A percentile compares a stretch with the other conserved stretches of the same genome.
Conservation (phyloP, 2,113 vertebrate species). For the Atrichornis clamosus region DNA sequence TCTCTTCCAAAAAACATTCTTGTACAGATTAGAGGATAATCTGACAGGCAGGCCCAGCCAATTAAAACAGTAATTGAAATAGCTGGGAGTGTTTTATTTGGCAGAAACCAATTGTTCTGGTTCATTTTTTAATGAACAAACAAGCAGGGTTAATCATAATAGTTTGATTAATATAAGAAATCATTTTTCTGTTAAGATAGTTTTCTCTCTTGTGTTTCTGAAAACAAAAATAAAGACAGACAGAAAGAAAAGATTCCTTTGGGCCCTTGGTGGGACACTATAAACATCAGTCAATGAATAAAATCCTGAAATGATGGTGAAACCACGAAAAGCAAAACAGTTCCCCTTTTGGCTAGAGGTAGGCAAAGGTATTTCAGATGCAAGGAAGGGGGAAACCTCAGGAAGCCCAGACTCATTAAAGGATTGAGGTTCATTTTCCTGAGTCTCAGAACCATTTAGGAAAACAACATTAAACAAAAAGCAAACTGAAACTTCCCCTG, state of each 20-base stretch:
- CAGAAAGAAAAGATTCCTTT: slow-evolving; percentile 11
- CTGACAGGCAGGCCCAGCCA: slow-evolving; percentile 66
- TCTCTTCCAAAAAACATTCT: slow-evolving; percentile 78
- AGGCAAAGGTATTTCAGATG: slow-evolving; percentile 40
- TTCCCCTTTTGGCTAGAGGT: slow-evolving; percentile 41
- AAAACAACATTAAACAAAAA: slow-evolving; percentile 64
- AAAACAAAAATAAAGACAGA: background rate
- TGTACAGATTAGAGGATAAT: slow-evolving; percentile 79
- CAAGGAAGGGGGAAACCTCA: slow-evolving; percentile 38
- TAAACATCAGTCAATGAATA: slow-evolving; percentile 37
- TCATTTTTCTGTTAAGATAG: slow-evolving; percentile 47
- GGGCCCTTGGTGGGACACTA: slow-evolving; percentile 12
- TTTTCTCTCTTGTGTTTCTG: slow-evolving; percentile 26
- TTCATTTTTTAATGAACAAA: slow-evolving; percentile 67
- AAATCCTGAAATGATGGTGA: slow-evolving; percentile 40
- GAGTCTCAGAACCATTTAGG: slow-evolving; percentile 32
- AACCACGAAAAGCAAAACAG: slow-evolving; percentile 54
- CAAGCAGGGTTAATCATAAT: slow-evolving; percentile 19
- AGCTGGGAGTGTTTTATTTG: slow-evolving; percentile 73
- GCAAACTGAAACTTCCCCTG: slow-evolving; percentile 45
- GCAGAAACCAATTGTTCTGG: slow-evolving; percentile 57
- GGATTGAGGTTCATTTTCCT: slow-evolving; percentile 31
- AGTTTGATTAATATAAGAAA: slow-evolving; percentile 29
- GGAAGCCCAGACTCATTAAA: slow-evolving; percentile 52
- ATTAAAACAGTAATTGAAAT: slow-evolving; percentile 81